A percentile compares a stretch with the other conserved stretches of the same genome.
Evolutionary conservation across 1,140 invertebrate species (phyloP).

Genomic region (Papilio aristodemus): DNA sequence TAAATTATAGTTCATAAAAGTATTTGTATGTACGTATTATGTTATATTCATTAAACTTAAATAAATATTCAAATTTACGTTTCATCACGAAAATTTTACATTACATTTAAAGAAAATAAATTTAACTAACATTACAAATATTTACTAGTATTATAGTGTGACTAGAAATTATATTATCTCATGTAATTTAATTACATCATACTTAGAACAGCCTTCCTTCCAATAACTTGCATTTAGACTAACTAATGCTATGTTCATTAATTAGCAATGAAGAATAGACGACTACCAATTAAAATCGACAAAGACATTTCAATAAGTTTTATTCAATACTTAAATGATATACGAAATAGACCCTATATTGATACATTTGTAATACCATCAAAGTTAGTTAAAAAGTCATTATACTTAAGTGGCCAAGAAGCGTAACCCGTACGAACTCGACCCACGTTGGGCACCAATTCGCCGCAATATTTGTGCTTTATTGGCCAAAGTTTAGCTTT

Average conservation of each 20-base stretch:
- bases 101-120: no score
- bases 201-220: neutral
- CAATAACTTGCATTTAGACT: no score
- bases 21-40: neutral
- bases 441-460: slow-evolving; percentile 63
- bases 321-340: slow-evolving; percentile 49
- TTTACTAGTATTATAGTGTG: no score
- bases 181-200: no score
- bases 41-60: neutral
- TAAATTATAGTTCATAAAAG: neutral
- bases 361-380: slow-evolving; percentile 58
- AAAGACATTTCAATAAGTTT: neutral
- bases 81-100: no score
- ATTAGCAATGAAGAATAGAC: no score
- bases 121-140: no score
- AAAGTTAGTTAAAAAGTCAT: slow-evolving; percentile 76
- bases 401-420: slow-evolving; percentile 49
- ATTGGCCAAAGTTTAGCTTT: slow-evolving; percentile 65
- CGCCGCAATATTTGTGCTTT: slow-evolving; percentile 71
- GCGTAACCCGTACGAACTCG: slow-evolving; percentile 44
- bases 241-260: no score
- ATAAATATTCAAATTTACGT: no score
- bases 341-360: slow-evolving; percentile 66
- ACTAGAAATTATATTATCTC: no score
- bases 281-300: no score